A percentile compares a stretch with the other conserved stretches of the same genome.
These are phyloP conservation scores for Corydoras maculifer DNA, from an alignment of 2,113 vertebrate genomes.

Conservation along the genomic window DNA sequence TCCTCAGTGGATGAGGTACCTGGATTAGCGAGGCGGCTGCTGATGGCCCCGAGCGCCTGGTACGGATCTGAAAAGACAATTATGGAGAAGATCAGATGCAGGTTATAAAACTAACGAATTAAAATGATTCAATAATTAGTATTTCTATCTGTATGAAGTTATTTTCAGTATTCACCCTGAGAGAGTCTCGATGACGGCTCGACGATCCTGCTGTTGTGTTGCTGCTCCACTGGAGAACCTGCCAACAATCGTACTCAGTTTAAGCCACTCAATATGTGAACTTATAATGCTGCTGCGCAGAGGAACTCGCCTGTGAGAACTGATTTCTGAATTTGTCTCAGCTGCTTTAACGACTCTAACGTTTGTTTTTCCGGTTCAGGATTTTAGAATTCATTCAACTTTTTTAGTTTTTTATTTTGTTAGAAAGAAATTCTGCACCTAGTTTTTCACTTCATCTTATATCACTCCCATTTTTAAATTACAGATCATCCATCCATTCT, in stretches of 20 bases:
- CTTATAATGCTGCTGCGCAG: no score
- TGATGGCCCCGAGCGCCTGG: slow-evolving; percentile 90
- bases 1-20: slow-evolving; percentile 65
- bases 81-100: background rate
- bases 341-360: no score
- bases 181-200: slow-evolving; percentile 55
- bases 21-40: slow-evolving; percentile 95
- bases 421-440: no score
- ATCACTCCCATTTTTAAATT: no score
- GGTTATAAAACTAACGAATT: background rate
- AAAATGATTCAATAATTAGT: background rate
- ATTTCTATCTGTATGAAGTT: background rate
- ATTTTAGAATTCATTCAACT: no score
- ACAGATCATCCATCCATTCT: no score
- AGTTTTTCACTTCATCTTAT: no score
- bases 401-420: no score
- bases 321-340: no score
- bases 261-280: no score
- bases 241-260: background rate
- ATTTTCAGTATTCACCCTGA: slow-evolving; percentile 51
- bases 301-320: no score
- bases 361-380: no score
- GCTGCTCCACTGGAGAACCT: slow-evolving; percentile 66
- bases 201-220: slow-evolving; percentile 60
- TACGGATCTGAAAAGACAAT: slow-evolving; percentile 78